Base-by-base conservation (phyloP, 2,888 invertebrate species). In the Malthinus flaveolus region DNA sequence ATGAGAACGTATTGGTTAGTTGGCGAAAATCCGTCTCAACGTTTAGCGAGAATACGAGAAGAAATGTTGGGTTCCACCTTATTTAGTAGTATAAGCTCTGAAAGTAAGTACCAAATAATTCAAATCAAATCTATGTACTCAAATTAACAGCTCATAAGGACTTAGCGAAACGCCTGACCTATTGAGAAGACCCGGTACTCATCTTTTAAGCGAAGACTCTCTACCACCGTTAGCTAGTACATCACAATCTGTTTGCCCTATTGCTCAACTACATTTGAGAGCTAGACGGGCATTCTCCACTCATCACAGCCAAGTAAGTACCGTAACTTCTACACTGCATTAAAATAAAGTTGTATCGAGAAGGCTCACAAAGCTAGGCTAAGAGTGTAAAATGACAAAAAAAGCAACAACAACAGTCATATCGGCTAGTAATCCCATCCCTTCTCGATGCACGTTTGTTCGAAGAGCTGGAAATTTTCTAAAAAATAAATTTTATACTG, bases 1-100 rank as follows among this genome's bases (percentile, higher is more conserved):
- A 88, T 90, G 87, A 80, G 82, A 63, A 90, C 89, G 0, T 89
- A 86, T 78, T 90, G 89, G 89, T 77, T 90, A 1, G 76, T 84
- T 0, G 85, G 87, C 0, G 87, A 88, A 75, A 85, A 71, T 77
- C 80, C 74, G 56, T 70, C 72, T 32, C 75, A 78, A 68, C 63
- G 80, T 54, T 63, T 79, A 56, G 80, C 79, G 23, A 65, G 82
- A 57, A 76, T 82, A 42, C 73, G 79, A 46, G 73, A 79, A 64
- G 75, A 79, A 66, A 72, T 80, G 59, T 67, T 79, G 32, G 78
- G 78, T n/a, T 77, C 80, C 10, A 77, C 79, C 0, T 65, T 79
- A 13, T 78, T 78, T 58, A 78, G 75, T 63, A 79, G 79, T 61
- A 68, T 77, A 7, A 78, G 78, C 66, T 79, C 79, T 11, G 79